phyloP scores from a whole-genome alignment of 2,797 vertebrate species.

The Channa striata region DNA sequence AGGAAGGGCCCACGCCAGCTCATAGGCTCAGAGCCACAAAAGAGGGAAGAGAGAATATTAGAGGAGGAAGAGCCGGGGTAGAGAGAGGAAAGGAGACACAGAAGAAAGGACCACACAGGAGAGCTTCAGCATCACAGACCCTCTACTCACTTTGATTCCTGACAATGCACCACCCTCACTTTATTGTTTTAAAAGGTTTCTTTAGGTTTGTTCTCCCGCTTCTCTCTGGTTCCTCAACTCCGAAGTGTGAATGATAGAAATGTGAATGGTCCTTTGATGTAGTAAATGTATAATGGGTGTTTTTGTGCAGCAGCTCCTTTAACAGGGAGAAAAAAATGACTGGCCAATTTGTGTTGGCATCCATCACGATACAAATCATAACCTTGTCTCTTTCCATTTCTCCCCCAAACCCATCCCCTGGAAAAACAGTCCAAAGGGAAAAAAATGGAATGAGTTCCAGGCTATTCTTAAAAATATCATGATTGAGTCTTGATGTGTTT shows the following conservation, averaged over 20 bases:
- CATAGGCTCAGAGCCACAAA: slow-evolving; percentile 82
- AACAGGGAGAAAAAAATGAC: slow-evolving; percentile 49
- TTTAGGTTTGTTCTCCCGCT: slow-evolving; percentile 38
- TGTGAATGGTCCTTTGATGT: slow-evolving; percentile 73
- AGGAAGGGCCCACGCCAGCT: slow-evolving; percentile 80
- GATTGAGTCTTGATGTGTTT: slow-evolving; percentile 62
- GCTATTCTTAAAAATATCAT: slow-evolving; percentile 63
- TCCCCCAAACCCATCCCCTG: slow-evolving; percentile 31
- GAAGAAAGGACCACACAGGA: slow-evolving; percentile 78
- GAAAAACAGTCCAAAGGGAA: slow-evolving; percentile 57
- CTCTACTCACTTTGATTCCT: slow-evolving; percentile 56
- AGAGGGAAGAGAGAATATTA: slow-evolving; percentile 64
- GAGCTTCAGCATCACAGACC: slow-evolving; percentile 50
- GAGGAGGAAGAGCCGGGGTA: slow-evolving; percentile 56
- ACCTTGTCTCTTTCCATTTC: slow-evolving; percentile 69
- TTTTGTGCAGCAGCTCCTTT: slow-evolving; percentile 58
- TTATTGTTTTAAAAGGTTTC: slow-evolving; percentile 69
- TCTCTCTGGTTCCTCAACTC: slow-evolving; percentile 19
- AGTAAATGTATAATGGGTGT: slow-evolving; percentile 63
- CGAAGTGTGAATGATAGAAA: slow-evolving; percentile 54
- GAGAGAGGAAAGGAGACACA: slow-evolving; percentile 33
- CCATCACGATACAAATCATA: slow-evolving; percentile 65
- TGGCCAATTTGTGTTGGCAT: slow-evolving; percentile 76
- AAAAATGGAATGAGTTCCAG: slow-evolving; percentile 40
- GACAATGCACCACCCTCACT: slow-evolving; percentile 37